Evolutionary conservation across 2,888 invertebrate species (phyloP), one percentile per base, ranked within the genome.

Genomic region (Macropis europaea): DNA sequence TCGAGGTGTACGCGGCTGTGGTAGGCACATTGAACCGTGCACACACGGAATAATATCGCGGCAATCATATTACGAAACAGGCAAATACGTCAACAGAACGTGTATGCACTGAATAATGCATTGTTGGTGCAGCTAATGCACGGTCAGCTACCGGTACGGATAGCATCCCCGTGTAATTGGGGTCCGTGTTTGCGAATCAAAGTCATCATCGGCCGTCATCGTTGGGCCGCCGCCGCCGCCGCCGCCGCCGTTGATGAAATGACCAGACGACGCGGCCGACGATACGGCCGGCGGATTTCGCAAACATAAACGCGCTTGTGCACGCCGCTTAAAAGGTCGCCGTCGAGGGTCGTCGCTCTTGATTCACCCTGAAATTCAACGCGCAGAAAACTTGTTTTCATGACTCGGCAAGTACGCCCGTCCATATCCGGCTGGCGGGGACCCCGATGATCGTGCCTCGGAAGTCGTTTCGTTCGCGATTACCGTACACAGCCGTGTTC

Each of bases 81-180:
- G 81, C 84, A 84, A 87, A 88, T 85, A 84, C 85, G 84, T 85
- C 83, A 84, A 85, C 84, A 80, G 79, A 82, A 80, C 79, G 79
- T 79, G 85, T 83, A 79, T 84, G 84, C 84, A 81, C 85, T 88
- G 88, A 89, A 90, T 90, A 90, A 89, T 89, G 89, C 88, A 90
- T 89, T 90, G 90, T 90, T 89, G 89, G 87, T 90, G 89, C 85
- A 88, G 88, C 87, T 89, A 90, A 90, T 90, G 90, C 89, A 89
- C 84, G 86, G 86, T 89, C 89, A 88, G 88, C 88, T 82, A 82
- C 84, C 84, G 83, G 63, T 77, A 48, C 63, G 48, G 57, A 34
- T 42, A 50, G 43, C 43, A 72, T 75, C 77, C 79, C 82, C 79
- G 83, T 87, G 86, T 89, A 90, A 90, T 90, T 90, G 89, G 86